phyloP scores from a whole-genome alignment of 2,797 vertebrate genomes.

The Eleutherodactylus coqui region DNA sequence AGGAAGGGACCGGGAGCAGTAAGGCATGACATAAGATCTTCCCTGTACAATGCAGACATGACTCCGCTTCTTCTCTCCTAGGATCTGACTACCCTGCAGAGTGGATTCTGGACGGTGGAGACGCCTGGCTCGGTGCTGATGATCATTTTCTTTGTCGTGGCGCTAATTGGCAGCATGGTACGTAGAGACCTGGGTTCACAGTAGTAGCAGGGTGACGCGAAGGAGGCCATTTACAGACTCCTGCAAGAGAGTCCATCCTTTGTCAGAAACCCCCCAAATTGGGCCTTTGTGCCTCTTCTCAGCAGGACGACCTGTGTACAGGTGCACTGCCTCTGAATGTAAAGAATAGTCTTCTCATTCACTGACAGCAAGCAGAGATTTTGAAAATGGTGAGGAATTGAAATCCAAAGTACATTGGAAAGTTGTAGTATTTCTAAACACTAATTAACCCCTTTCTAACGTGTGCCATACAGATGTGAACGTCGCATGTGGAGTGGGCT shows the following conservation, averaged over 20 bases:
- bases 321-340: background rate
- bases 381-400: background rate
- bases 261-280: too few species aligned
- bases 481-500: too few species aligned
- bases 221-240: too few species aligned
- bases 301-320: background rate
- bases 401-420: background rate
- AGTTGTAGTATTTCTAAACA: too few species aligned
- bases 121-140: constrained; percentile 77
- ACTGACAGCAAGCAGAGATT: background rate
- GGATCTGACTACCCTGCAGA: constrained; percentile 71
- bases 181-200: constrained; percentile 63
- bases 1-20: background rate
- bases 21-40: background rate
- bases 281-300: background rate
- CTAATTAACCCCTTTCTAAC: too few species aligned
- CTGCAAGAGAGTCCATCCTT: too few species aligned
- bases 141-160: constrained; percentile 78
- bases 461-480: too few species aligned
- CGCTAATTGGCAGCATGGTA: constrained; percentile 80
- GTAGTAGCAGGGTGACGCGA: too few species aligned
- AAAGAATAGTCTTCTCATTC: background rate
- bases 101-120: constrained; percentile 74
- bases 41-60: background rate
- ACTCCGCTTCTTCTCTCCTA: constrained; percentile 63